Evolutionary conservation across 2,113 vertebrate species (phyloP), one percentile per base, ranked within the genome.

Genomic region (Microtus pennsylvanicus): DNA sequence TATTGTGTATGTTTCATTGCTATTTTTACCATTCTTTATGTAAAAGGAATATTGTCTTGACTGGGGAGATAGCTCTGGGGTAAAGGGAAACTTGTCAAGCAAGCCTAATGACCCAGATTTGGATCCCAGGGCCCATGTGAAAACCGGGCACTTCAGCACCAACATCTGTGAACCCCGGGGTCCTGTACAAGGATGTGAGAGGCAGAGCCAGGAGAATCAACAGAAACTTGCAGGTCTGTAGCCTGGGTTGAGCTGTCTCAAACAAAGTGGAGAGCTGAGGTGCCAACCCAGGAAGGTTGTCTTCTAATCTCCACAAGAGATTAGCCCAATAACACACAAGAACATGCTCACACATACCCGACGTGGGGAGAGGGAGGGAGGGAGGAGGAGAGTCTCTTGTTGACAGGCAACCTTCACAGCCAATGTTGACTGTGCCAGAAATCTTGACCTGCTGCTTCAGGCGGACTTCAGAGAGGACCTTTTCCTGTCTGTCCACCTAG

Each of bases 301-400:
- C 55, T 38, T 83, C n/a, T 38, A 3, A 55, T 58, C 19, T 58
- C 55, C 24, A 38, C 58, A 58, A n/a, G 35, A 67, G 61, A 30
- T 16, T 67, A 47, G 5, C 9, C 61, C 83, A 67, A 86, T 19
- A 19, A 67, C 17, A 86, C 26, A 65, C 42, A 67, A 67, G 38
- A 67, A 85, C 38, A 65, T 21, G 52, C 4, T 7, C 12, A 33
- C 16, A 85, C 17, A 45, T 28, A 67, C 9, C 30, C 5, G 5
- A 10, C 14, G 3, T 2, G 19, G 19, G 30, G 2, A 38, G 5
- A 26, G 5, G 80, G 22, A 85, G 1, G 5, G 5, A 58, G 10
- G 13, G 33, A 42, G 38, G 24, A 10, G 24, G 75, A 47, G 33
- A n/a, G 50, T 33, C 30, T 19, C 13, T 63, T 83, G 13, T 63